phyloP scores from a whole-genome alignment of 2,113 vertebrate genomes.

The Cynocephalus volans region DNA sequence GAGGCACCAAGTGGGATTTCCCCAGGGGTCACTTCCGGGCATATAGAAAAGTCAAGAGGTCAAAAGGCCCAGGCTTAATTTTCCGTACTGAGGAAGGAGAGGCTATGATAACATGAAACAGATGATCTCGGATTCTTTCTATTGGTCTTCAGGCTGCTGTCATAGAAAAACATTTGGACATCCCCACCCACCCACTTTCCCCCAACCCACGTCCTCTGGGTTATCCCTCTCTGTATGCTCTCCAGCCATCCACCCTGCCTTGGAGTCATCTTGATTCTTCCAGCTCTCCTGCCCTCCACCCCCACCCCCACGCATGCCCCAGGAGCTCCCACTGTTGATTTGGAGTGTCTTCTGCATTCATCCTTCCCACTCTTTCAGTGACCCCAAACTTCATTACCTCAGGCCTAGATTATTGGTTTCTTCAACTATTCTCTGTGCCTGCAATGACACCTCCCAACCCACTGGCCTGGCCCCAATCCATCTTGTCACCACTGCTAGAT shows the following conservation, averaged over 20 bases:
- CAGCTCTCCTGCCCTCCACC: background rate
- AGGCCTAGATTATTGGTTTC: background rate
- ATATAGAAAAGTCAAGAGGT: conserved; percentile 54
- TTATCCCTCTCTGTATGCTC: conserved; percentile 27
- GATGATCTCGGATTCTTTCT: conserved; percentile 51
- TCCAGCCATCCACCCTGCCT: background rate
- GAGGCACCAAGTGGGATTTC: conserved; percentile 74
- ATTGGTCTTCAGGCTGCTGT: conserved; percentile 33
- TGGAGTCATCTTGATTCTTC: background rate
- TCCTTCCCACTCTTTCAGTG: background rate
- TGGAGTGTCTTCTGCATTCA: background rate
- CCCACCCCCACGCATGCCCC: background rate
- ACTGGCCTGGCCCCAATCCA: background rate
- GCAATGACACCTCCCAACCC: background rate
- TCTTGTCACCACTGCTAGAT: background rate
- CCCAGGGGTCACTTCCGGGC: conserved; percentile 72
- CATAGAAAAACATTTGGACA: conserved; percentile 37
- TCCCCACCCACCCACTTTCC: background rate
- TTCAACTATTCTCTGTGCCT: conserved; percentile 28
- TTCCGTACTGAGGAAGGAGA: conserved; percentile 58
- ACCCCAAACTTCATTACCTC: background rate
- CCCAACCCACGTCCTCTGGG: background rate
- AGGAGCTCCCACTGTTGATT: background rate
- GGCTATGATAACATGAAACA: conserved; percentile 48
- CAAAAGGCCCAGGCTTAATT: conserved; percentile 65